Base-by-base conservation (phyloP, 2,797 vertebrate genomes). In the Phrynocephalus vlangalii region DNA sequence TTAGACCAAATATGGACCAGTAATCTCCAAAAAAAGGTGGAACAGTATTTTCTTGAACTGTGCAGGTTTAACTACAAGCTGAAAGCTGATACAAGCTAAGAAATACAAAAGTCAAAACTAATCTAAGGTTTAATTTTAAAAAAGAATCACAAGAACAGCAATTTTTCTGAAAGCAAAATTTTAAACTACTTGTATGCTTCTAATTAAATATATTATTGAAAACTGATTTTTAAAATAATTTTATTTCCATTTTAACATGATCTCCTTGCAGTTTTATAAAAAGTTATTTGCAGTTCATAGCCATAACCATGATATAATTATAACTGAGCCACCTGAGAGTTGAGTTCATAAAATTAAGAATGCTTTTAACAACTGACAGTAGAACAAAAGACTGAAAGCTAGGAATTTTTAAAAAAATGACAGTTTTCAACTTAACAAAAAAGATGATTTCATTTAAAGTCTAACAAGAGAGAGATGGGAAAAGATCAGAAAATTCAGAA, bases 331-430 rank as follows among this genome's bases (percentile, higher is more conserved):
- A 48, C 26, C 63, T 50, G n/a, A 85, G 1, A 79, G 22, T 63
- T 83, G 8, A 73, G 10, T n/a, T 70, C n/a, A 78, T 85, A 52
- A 77, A 77, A 77, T 85, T 77, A 85, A 30, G 56, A 63, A 16
- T 22, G 26, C 48, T 79, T 79, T 52, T 52, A 79, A 70, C 84
- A 70, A n/a, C 11, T 86, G n/a, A 86, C 44, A 79, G 44, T 6
- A 71, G n/a, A 70, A 79, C 52, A 30, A 77, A 44, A 85, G 75
- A 67, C 3, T 63, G 22, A 75, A 75, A 66, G 26, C 68, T 73
- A 66, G 20, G 26, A 70, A 70, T 85, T 85, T 85, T 85, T 48
- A 67, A 67, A 67, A 77, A 77, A 85, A 5, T 85, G 56, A 63
- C 20, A 73, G 56, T 66, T 75, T 75, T 85, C 20, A 83, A 77